These are phyloP conservation scores for Oxyura jamaicensis DNA, from an alignment of 2,113 vertebrate genomes.

Conservation along the genomic window DNA sequence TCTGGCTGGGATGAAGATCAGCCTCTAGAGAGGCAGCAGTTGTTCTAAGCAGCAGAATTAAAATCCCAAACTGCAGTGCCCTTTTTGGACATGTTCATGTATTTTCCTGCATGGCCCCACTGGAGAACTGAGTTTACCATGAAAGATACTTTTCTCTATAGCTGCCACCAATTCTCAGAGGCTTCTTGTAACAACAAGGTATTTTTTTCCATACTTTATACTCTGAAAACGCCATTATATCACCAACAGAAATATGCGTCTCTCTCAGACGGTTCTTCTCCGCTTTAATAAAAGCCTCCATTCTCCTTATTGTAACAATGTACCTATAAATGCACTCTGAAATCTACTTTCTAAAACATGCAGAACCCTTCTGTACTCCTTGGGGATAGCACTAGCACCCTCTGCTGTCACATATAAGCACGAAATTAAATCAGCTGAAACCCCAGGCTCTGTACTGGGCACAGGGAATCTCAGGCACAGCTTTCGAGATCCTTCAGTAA, in stretches of 20 bases:
- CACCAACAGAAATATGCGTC: background rate
- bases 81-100: accelerated
- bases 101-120: background rate
- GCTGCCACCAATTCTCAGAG: background rate
- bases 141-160: background rate
- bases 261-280: background rate
- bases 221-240: background rate
- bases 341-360: accelerated
- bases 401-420: conserved; percentile 46
- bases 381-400: conserved; percentile 44
- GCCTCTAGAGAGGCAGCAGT: background rate
- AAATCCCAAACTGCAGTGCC: background rate
- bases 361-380: background rate
- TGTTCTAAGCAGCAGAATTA: background rate
- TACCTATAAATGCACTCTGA: accelerated
- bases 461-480: background rate
- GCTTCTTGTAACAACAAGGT: background rate
- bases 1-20: background rate
- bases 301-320: background rate
- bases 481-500: background rate
- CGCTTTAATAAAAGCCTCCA: background rate
- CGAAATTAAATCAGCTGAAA: background rate
- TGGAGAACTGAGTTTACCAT: background rate
- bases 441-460: accelerated
- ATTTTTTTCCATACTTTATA: background rate